Evolutionary conservation across 2,797 vertebrate genomes (phyloP).

Genomic region (Ficedula albicollis): DNA sequence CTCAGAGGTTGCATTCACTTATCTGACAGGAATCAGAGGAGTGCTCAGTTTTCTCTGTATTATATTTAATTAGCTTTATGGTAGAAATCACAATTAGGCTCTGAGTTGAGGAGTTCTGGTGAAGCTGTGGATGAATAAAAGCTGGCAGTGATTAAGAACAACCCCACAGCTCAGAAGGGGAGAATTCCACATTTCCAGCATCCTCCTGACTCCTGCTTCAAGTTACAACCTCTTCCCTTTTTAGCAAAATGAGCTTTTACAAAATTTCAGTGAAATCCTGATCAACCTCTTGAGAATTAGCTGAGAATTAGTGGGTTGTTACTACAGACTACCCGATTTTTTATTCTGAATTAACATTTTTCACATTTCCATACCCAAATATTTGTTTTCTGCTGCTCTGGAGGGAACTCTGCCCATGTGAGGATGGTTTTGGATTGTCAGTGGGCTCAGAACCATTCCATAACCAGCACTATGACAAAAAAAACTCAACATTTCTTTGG

Average conservation of each 20-base stretch:
- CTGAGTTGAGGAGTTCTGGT: neutral
- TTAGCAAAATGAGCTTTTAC: neutral
- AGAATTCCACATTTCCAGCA: neutral
- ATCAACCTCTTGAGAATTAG: too few relatives aligned
- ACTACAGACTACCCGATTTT: neutral
- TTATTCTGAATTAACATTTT: neutral
- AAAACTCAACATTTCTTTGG: neutral
- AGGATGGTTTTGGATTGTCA: neutral
- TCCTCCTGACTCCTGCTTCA: rapidly evolving
- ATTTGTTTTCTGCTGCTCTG: neutral
- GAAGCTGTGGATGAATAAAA: neutral
- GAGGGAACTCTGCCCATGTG: neutral
- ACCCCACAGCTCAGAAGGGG: neutral
- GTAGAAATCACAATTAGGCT: neutral
- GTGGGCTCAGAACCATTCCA: neutral
- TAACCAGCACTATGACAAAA: neutral
- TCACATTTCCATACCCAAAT: neutral
- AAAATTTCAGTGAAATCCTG: neutral
- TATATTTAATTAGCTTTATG: neutral
- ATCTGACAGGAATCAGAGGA: neutral
- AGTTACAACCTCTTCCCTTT: neutral
- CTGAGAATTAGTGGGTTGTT: neutral
- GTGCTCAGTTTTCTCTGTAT: neutral
- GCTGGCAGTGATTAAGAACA: neutral
- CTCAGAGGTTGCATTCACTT: neutral